Evolutionary conservation across 2,888 invertebrate species (phyloP), one percentile per base, ranked within the genome.

Genomic region (Drosophila hawaiiensis): DNA sequence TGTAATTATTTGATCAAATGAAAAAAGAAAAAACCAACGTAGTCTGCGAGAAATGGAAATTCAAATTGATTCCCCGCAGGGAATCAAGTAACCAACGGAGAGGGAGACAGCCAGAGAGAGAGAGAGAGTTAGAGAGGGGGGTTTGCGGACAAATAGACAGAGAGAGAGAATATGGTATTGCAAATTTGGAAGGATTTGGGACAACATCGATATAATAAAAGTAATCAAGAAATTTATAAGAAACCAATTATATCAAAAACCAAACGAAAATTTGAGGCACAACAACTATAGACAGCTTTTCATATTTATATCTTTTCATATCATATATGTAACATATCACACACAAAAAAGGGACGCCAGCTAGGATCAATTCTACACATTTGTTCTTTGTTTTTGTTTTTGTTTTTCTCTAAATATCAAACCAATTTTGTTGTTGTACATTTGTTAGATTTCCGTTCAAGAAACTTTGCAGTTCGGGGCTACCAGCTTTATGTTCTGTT

Each of bases 381-480:
- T 66, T 53, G 5, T n/a, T 53, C 41, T 52, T 49, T 54, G 52
- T 61, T 71, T 61, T 67, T 39, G 50, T 72, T 61, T 72, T 67
- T 39, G 50, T 72, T 61, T 73, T 75, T 80, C 66, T 76, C 81
- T 79, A 87, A 66, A 80, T 91, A 87, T 74, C 87, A 90, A 91
- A 91, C 91, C 91, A 91, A 84, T 82, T 74, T 72, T 67, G 43
- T 76, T 70, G 58, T 74, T 85, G 83, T 92, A 92, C 92, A 83
- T 92, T 92, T 87, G 92, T 83, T 49, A 85, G 77, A 84, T 91
- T 91, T 75, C 92, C 91, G 78, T 73, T 83, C 64, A 87, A 74
- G 69, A 88, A 78, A 80, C 83, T 90, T 41, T 80, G 76, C 54
- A 90, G 76, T 63, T 71, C 78, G 47, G 80, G 65, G 29, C 53